Base-by-base conservation (phyloP, 2,888 invertebrate genomes). In the Tetragonula carbonaria region DNA sequence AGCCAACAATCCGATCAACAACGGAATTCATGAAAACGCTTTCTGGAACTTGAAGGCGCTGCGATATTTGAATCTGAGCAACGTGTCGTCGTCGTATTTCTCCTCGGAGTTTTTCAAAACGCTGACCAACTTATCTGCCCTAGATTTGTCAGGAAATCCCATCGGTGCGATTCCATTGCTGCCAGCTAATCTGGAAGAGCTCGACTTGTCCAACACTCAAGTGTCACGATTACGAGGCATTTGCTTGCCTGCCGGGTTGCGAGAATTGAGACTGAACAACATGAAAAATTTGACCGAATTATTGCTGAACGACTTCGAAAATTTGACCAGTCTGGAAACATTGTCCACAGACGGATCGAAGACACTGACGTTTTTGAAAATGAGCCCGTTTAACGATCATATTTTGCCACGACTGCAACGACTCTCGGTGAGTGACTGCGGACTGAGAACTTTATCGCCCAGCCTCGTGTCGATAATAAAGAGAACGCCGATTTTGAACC, bases 171-270 rank as follows among this genome's bases (percentile, higher is more conserved):
- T 96, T 14, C 96, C 97, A 45, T 94, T 95, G 55, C 90, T 96
- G 75, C 96, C 97, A 0, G 94, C 94, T 21, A 95, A 94, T 50
- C 88, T 97, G 11, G 95, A 96, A 90, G 95, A 95, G 82, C 93
- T 97, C 28, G 97, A 97, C 92, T 88, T 97, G 21, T 97, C 97
- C 0, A 96, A 96, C 67, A 97, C 96, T 74, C 95, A 95, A 14
- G 95, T 97, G 4, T 88, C 91, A 0, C 94, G 94, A 28, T 92
- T 97, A 50, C 89, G 92, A 0, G 95, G 95, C 79, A 92, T 96
- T 33, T 83, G 88, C 21, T 79, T 92, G 53, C 95, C 96, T 0
- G 95, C 96, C 0, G 95, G 95, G 0, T 87, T 97, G 63, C 95
- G 95, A 86, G 94, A 94, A 0, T 92, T 97, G 4, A 95, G 95